Evolutionary conservation across 2,888 invertebrate genomes (phyloP).

Genomic region (Philereme vetulata): DNA sequence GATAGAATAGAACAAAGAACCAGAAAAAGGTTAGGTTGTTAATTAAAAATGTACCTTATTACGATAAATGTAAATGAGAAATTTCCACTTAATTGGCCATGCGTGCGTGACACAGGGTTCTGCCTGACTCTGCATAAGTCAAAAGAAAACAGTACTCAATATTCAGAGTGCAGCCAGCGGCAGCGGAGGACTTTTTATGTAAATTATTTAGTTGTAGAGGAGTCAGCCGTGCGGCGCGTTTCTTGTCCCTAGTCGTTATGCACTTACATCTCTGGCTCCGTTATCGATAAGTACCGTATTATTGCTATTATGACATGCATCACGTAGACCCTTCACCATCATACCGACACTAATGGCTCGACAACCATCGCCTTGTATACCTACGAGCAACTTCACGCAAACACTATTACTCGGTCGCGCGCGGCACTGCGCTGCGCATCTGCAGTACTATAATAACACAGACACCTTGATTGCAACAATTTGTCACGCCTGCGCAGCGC

Average conservation of each 20-base stretch:
- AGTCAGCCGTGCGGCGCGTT: conserved; percentile 30
- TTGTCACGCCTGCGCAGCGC: conserved; percentile 12
- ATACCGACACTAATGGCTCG: background rate
- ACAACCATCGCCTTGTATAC: conserved; percentile 4
- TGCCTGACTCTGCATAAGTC: conserved; percentile 8
- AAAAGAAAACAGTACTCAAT: conserved; percentile 27
- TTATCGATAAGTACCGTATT: conserved; percentile 50
- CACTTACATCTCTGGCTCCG: conserved; percentile 35
- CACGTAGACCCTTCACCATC: conserved; percentile 4
- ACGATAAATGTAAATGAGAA: conserved; percentile 4
- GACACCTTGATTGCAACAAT: conserved; percentile 15
- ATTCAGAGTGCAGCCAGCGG: conserved; percentile 32
- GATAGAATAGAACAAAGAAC: too few relatives aligned
- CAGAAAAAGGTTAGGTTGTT: too few relatives aligned
- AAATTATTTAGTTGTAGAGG: conserved; percentile 24
- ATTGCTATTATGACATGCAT: conserved; percentile 38
- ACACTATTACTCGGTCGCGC: background rate
- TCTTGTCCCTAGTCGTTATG: conserved; percentile 31
- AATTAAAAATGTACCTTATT: background rate
- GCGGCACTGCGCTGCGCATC: background rate
- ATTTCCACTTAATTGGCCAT: conserved; percentile 20
- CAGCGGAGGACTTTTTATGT: conserved; percentile 23
- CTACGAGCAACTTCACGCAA: background rate
- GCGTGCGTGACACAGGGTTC: conserved; percentile 27
- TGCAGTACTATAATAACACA: background rate